phyloP scores from a whole-genome alignment of 2,888 invertebrate genomes.

The Acleris laterana region DNA sequence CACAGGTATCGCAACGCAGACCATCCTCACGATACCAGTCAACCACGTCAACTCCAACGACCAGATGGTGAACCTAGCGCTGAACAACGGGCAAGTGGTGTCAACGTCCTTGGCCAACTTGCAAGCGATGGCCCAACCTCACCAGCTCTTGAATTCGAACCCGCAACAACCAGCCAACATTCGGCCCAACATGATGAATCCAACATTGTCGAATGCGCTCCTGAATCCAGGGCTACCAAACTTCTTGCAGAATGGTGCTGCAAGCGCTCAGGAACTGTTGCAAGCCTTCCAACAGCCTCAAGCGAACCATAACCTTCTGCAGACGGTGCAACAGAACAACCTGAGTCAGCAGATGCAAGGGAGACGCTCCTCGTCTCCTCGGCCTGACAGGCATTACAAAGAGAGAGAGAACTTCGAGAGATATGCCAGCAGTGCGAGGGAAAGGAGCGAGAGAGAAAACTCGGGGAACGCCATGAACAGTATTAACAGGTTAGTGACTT shows the following conservation, averaged over 20 bases:
- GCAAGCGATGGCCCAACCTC: slow-evolving; percentile 90
- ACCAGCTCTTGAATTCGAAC: slow-evolving; percentile 86
- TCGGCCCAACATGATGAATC: slow-evolving; percentile 82
- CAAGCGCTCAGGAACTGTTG: slow-evolving; percentile 89
- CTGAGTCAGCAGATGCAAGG: slow-evolving; percentile 79
- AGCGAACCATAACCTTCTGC: slow-evolving; percentile 75
- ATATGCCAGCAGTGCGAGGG: slow-evolving; percentile 76
- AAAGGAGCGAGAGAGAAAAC: slow-evolving; percentile 80
- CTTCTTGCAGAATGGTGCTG: slow-evolving; percentile 87
- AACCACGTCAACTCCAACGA: slow-evolving; percentile 92
- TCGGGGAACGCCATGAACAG: slow-evolving; percentile 86
- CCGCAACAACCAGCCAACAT: slow-evolving; percentile 78
- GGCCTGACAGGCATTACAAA: slow-evolving; percentile 78
- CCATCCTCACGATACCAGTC: slow-evolving; percentile 97
- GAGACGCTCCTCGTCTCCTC: slow-evolving; percentile 76
- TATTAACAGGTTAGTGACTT: slow-evolving; percentile 85
- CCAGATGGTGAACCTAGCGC: slow-evolving; percentile 91
- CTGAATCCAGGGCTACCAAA: slow-evolving; percentile 89
- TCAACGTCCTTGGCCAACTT: slow-evolving; percentile 92
- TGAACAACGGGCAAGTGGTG: slow-evolving; percentile 94
- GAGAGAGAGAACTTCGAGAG: slow-evolving; percentile 78
- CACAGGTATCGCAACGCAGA: slow-evolving; percentile 96
- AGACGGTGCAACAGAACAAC: slow-evolving; percentile 78
- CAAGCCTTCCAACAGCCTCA: slow-evolving; percentile 88
- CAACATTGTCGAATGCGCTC: slow-evolving; percentile 87